These are phyloP conservation scores for Oxycera nigricornis DNA, from an alignment of 2,888 invertebrate species.

Conservation along the genomic window DNA sequence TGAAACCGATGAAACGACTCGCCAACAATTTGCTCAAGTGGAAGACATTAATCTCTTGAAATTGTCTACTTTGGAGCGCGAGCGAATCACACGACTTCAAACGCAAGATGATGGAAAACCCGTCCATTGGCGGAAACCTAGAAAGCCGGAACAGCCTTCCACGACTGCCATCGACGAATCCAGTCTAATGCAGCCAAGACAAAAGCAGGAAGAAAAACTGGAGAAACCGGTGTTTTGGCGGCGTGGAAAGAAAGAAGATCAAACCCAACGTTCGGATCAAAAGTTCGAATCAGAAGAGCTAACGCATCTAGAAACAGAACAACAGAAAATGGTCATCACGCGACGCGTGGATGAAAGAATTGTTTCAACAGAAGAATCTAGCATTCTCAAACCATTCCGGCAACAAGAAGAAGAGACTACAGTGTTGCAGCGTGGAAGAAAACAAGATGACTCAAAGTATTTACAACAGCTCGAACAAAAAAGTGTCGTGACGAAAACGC, in stretches of 20 bases:
- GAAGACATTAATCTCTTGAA: constrained; percentile 25
- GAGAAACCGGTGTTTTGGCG: constrained; percentile 46
- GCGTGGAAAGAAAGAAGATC: constrained; percentile 54
- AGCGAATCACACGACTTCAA: neutral
- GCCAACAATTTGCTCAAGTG: constrained; percentile 16
- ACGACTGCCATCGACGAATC: constrained; percentile 49
- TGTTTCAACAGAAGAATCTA: constrained; percentile 50
- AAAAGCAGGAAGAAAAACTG: constrained; percentile 27
- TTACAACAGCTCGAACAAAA: constrained; percentile 48
- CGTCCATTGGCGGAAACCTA: constrained; percentile 47
- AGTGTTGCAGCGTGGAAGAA: constrained; percentile 59
- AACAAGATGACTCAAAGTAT: constrained; percentile 51
- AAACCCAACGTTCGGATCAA: constrained; percentile 51
- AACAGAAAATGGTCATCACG: constrained; percentile 50
- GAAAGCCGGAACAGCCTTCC: constrained; percentile 49
- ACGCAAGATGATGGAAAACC: constrained; percentile 44
- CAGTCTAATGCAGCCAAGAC: constrained; percentile 40
- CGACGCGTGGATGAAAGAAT: constrained; percentile 52
- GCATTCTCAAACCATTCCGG: constrained; percentile 39
- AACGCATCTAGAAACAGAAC: constrained; percentile 47
- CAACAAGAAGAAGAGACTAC: constrained; percentile 55
- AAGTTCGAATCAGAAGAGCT: constrained; percentile 42
- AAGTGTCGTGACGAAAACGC: constrained; percentile 48
- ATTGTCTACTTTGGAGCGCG: neutral
- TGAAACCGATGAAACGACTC: constrained; percentile 40